Evolutionary conservation across 2,888 invertebrate species (phyloP), one percentile per base, ranked within the genome.

Genomic region (Uropetala carovei): DNA sequence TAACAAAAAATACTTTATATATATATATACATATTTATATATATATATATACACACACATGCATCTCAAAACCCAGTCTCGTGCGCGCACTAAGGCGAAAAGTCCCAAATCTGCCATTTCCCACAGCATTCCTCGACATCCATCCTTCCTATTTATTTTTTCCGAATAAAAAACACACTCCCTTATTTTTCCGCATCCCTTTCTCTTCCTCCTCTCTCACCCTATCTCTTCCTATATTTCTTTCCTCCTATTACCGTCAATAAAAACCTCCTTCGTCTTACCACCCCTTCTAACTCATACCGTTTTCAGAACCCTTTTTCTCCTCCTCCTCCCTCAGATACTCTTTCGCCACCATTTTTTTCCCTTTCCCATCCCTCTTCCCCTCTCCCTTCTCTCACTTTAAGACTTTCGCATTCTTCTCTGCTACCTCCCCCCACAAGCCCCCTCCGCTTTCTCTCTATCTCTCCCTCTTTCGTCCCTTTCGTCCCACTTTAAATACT

Each of bases 401-500:
- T 27, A n/a, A n/a, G 9, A 18, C 84, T n/a, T 43, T 56, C 56
- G 56, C 84, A 57, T 84, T 57, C 84, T 58, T 43, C n/a, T 22
- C 56, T 11, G 18, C 14, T 18, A 18, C 11, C 8, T 16, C 59
- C 59, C 10, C 59, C 60, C 86, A 11, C 22, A 43, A 18, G n/a
- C 1, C 57, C 57, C 56, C 57, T 56, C 18, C 84, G 57, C 16
- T 5, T 10, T 7, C 81, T 16, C 81, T 0, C 14, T n/a, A n/a
- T n/a, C n/a, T 16, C 18, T 16, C 14, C 81, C 81, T 5, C 27
- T 81, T 27, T 27, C 11, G 22, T 75, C 43, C 30, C 60, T 16
- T 30, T 86, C 86, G 27, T 27, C 30, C 60, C n/a, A 58, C 30
- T 68, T 89, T 89, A 89, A 89, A 89, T 68, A 89, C 89, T 89